Percentiles rank a stretch among this genome's conserved stretches.
Evolutionary conservation across 1,140 invertebrate genomes (phyloP).

Genomic region (Drosophila ohnishii): DNA sequence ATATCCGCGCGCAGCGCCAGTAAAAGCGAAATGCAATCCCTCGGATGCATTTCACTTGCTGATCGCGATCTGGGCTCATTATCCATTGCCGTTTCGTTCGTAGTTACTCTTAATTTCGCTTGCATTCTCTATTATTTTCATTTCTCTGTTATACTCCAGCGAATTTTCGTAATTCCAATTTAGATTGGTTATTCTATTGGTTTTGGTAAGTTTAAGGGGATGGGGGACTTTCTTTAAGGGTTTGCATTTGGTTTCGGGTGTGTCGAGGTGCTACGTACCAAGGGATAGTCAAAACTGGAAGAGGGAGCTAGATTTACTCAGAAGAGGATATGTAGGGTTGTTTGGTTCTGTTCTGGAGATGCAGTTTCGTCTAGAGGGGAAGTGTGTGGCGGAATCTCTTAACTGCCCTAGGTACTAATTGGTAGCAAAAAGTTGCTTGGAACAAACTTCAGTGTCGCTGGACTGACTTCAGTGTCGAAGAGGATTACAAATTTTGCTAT

Average conservation of each 20-base stretch:
- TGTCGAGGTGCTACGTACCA: conserved; percentile 17
- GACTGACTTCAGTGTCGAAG: conserved; percentile 47
- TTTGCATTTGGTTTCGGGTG: conserved; percentile 45
- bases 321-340: conserved; percentile 63
- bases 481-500: conserved; percentile 45
- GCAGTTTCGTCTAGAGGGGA: conserved; percentile 48
- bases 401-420: conserved; percentile 36
- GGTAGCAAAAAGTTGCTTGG: conserved; percentile 46
- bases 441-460: conserved; percentile 38
- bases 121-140: conserved; percentile 29
- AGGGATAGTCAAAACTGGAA: conserved; percentile 26
- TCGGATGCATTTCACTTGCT: conserved; percentile 56
- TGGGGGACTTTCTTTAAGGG: conserved; percentile 27
- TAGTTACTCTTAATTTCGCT: conserved; percentile 20
- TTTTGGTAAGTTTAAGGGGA: conserved; percentile 54
- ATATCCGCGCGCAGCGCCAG: conserved; percentile 47
- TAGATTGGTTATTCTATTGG: conserved; percentile 81
- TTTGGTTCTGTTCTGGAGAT: conserved; percentile 70
- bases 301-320: conserved; percentile 50
- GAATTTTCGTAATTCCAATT: conserved; percentile 75
- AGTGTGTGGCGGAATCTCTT: conserved; percentile 22
- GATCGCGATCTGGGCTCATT: conserved; percentile 68
- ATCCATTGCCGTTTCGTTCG: conserved; percentile 28
- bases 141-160: conserved; percentile 32
- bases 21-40: conserved; percentile 55